These are phyloP conservation scores for Antigone vipio DNA, from an alignment of 2,113 vertebrate species.

Conservation along the genomic window DNA sequence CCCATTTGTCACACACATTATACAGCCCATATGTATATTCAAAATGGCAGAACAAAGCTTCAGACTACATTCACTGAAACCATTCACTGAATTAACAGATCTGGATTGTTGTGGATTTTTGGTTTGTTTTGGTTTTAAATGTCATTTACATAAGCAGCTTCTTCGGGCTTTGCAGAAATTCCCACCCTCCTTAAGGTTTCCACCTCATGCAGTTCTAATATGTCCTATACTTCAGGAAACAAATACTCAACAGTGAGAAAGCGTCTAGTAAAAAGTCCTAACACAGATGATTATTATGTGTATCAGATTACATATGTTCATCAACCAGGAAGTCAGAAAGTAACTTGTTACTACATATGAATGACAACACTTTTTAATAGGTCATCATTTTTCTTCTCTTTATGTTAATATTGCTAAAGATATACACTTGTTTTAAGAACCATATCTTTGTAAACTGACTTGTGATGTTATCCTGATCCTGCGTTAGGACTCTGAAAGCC, in stretches of 20 bases:
- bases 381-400: background rate
- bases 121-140: background rate
- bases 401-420: background rate
- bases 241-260: background rate
- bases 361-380: background rate
- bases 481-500: background rate
- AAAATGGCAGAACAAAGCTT: background rate
- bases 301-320: background rate
- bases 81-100: background rate
- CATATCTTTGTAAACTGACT: background rate
- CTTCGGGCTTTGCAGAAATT: background rate
- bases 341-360: background rate
- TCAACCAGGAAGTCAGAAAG: background rate
- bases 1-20: accelerated
- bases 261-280: background rate
- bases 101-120: no score
- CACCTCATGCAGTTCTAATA: background rate
- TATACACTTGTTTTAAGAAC: background rate
- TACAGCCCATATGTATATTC: accelerated
- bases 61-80: background rate
- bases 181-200: background rate
- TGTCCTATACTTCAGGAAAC: background rate
- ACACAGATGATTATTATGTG: background rate
- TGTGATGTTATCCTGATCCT: background rate
- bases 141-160: background rate